Base-by-base conservation (phyloP, 2,888 invertebrate species). In the Neelides folsomi region DNA sequence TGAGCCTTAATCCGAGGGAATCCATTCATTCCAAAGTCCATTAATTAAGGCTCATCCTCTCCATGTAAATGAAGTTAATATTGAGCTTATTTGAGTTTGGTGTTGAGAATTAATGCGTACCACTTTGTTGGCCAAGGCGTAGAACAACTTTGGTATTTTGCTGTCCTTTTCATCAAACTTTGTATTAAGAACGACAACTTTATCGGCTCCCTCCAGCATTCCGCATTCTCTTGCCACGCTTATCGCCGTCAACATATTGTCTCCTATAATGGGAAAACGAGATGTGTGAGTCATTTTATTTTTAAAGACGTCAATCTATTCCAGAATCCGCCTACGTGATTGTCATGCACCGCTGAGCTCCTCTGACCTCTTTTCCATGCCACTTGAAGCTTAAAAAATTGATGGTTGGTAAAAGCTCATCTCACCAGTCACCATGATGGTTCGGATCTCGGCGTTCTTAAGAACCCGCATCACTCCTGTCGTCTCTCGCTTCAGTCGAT, bases 401-500 rank as follows among this genome's bases (percentile, higher is more conserved):
- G n/a, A n/a, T 13, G 8, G 27, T 52, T 2, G 36, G 49, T 43
- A 47, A 47, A 52, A 34, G 48, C 40, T 19, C 13, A 10, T 47
- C 67, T 66, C 65, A 83, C 84, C 95, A 36, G 97, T 98, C 6
- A 97, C 88, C 97, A 99, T 98, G n/a, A 94, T 80, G 3, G 86
- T 84, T 49, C 88, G 78, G 50, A 99, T 87, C 64, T 83, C 79
- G 0, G 98, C 97, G 9, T 82, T 76, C 60, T 81, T 83, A 47
- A 97, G 73, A 45, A 81, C 79, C 8, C 77, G 71, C 49, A 97
- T 86, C 47, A 90, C 83, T 1, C 82, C 81, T 0, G 81, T 79
- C 0, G 93, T 90, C 65, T 90, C 86, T 0, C 83, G 80, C 68
- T 97, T 97, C 50, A 98, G 73, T 0, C 90, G 78, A 71, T 98